A percentile compares a stretch with the other conserved stretches of the same genome.
These are phyloP conservation scores for Actinemys pallida DNA, from an alignment of 2,113 vertebrate species.

Conservation along the genomic window DNA sequence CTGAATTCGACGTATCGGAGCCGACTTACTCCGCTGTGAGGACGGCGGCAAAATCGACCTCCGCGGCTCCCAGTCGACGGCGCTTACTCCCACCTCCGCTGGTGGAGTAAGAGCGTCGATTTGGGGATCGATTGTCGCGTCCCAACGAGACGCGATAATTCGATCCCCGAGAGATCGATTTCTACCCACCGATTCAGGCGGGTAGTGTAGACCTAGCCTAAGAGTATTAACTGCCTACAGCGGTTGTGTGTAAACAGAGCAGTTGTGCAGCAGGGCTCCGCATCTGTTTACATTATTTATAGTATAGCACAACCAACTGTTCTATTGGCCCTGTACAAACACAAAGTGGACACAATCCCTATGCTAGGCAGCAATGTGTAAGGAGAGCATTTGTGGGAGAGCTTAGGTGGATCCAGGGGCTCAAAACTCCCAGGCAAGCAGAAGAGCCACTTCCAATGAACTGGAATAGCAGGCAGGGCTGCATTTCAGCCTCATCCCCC, in stretches of 20 bases:
- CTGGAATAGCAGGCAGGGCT: background rate
- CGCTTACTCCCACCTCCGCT: too few relatives aligned
- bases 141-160: too few relatives aligned
- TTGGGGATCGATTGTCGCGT: too few relatives aligned
- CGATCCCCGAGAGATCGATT: too few relatives aligned
- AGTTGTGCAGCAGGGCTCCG: background rate
- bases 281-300: background rate
- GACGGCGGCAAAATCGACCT: too few relatives aligned
- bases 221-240: background rate
- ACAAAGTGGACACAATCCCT: background rate
- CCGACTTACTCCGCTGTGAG: too few relatives aligned
- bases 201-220: background rate
- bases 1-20: too few relatives aligned
- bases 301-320: background rate
- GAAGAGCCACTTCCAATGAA: background rate
- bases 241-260: background rate
- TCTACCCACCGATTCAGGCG: too few relatives aligned
- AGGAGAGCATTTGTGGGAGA: background rate
- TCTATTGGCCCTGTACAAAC: background rate
- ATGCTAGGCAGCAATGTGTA: accelerated
- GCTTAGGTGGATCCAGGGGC: background rate
- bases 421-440: background rate
- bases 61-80: too few relatives aligned
- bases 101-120: too few relatives aligned
- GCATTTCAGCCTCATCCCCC: background rate